Conservation (phyloP, 2,888 invertebrate genomes). For the Oxystoma pomonae region DNA sequence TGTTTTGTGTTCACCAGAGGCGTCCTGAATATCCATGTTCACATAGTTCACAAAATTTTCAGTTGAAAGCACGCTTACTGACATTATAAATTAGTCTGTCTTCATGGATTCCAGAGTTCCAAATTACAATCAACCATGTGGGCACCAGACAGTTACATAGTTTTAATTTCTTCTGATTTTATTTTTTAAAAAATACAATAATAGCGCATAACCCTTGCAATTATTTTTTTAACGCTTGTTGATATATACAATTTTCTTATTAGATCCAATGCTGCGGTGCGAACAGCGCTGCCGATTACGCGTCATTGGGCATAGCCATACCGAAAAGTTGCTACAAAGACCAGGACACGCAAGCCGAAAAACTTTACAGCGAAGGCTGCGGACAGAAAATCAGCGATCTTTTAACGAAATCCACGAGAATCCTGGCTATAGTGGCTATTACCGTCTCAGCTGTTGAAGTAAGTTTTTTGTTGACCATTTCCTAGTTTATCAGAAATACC, state of each 20-base stretch:
- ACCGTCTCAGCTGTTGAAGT: not conserved
- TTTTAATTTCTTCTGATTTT: too few species aligned
- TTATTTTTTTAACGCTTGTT: not conserved
- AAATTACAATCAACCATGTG: too few species aligned
- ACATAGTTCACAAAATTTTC: too few species aligned
- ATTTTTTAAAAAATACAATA: not conserved
- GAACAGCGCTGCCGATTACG: not conserved
- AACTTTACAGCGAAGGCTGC: not conserved
- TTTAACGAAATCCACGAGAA: not conserved
- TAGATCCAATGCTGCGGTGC: not conserved
- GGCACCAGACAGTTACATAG: too few species aligned
- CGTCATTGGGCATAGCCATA: not conserved
- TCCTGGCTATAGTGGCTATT: not conserved
- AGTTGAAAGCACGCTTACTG: not conserved
- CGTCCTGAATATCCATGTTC: too few species aligned
- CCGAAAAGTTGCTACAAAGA: not conserved
- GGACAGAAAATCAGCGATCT: not conserved
- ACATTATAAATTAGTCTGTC: too few species aligned
- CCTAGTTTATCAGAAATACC: too few species aligned
- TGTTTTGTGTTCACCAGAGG: too few species aligned
- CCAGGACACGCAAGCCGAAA: not conserved
- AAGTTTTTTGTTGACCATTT: not conserved
- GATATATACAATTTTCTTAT: not conserved
- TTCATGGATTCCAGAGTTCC: too few species aligned
- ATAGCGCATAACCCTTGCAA: not conserved